A percentile compares a stretch with the other conserved stretches of the same genome.
phyloP scores from a whole-genome alignment of 2,797 vertebrate species.

The Cirrhinus molitorella region DNA sequence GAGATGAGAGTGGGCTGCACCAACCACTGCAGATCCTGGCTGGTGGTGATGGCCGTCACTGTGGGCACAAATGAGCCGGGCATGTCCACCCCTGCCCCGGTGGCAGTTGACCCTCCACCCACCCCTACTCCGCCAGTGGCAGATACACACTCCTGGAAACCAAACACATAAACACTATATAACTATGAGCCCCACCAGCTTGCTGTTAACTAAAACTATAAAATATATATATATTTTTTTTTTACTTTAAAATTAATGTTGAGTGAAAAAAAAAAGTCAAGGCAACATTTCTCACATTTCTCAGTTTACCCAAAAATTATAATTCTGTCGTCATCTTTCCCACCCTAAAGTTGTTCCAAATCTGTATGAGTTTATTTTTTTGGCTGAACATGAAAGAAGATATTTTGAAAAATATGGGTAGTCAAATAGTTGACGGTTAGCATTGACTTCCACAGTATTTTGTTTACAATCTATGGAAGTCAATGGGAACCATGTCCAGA shows the following conservation, averaged over 20 bases:
- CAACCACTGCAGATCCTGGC: conserved; percentile 99
- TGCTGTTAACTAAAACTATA: neutral
- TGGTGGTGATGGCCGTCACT: conserved; percentile 97
- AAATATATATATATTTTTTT: no score
- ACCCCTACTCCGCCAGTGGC: conserved; percentile 80
- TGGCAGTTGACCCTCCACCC: conserved; percentile 72
- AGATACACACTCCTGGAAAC: conserved; percentile 90
- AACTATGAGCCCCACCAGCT: conserved; percentile 11
- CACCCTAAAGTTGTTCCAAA: neutral
- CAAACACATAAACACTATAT: conserved; percentile 21
- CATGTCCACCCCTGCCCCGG: conserved; percentile 86
- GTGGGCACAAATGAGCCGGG: conserved; percentile 96
- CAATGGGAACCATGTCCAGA: neutral
- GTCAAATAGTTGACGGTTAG: neutral
- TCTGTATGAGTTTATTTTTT: neutral
- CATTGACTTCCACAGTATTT: neutral
- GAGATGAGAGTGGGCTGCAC: conserved; percentile 96
- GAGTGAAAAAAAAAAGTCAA: neutral
- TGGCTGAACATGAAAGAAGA: neutral
- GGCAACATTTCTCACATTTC: neutral
- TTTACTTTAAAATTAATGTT: neutral
- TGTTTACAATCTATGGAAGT: neutral
- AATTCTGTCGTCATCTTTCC: neutral
- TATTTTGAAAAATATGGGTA: neutral
- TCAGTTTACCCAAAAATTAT: neutral